Base-by-base conservation (phyloP, 1,140 invertebrate species). In the Caenorhabditis latens region DNA sequence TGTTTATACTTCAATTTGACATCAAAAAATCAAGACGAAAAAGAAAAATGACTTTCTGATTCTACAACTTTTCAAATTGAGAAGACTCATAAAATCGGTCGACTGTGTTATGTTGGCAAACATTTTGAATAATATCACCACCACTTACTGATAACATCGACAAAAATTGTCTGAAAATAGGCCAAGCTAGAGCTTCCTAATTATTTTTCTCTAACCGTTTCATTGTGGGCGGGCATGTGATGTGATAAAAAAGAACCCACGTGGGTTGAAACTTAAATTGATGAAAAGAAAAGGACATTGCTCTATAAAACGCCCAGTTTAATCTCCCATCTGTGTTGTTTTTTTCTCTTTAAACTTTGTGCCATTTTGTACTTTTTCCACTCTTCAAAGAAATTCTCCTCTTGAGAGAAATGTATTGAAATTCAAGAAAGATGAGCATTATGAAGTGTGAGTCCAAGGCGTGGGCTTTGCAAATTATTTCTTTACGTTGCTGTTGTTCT, bases 381-480 rank as follows among this genome's bases (percentile, higher is more conserved):
- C 21, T 32, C 61, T 40, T 40, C 61, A 63, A 9, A 63, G 11
- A 24, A 21, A 24, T 6, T 4, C 21, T 11, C 21, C n/a, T 32
- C 61, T 63, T 63, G 61, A 63, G 61, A 63, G 61, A 63, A 63
- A 63, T 11, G 24, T 14, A 63, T 63, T 63, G 19, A 19, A 63
- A 63, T 63, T 21, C 61, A 63, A 63, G 61, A 46, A 71, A 71
- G 65, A 71, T 71, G 65, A 71, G 40, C 65, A 71, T 19, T 48
- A 48, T 63, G 65, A 71, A 46, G 65, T 71, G 42, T 71, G 65
- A 71, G 65, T 4, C 42, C 50, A 9, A 53, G 9, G 50, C 11
- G 16, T 53, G 40, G 21, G 40, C 42, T 63, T 63, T 63, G 21
- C 21, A 63, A 63, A 63, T 63, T 40, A 58, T 63, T 63, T 63